Evolutionary conservation across 1,140 invertebrate species (phyloP), one percentile per base, ranked within the genome.

Genomic region (Latrodectus geometricus): DNA sequence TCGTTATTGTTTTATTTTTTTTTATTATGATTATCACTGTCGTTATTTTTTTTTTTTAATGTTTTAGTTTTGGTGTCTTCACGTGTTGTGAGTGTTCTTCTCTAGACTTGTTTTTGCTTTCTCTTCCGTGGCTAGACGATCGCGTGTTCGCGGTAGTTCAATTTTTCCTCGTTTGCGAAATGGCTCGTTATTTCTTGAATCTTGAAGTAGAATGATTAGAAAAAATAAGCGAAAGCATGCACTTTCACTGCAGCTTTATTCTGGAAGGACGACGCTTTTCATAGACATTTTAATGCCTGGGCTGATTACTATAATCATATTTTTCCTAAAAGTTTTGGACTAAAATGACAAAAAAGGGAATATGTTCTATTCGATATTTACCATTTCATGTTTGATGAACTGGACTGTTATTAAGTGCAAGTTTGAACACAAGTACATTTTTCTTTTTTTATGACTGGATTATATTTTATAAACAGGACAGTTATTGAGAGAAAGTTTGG

Each of bases 91-190:
- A 9, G 14, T 23, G 68, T 61, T 61, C 17, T 1, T 61, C 54
- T 61, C 20, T 70, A 77, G 83, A 86, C 75, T 65, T 78, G 83
- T 77, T 86, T 61, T 17, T 61, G 54, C 75, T 86, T 78, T 72
- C 83, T 77, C 74, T 65, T 15, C 52, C 50, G 66, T 12, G 23
- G 50, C 72, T 52, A 20, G 77, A 11, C 17, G 20, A 17, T 84
- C 82, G 82, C 83, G 66, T 78, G 83, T 75, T 54, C n/a, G 8
- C 3, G 52, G n/a, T 82, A 69, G 23, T 78, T 86, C 74, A 70
- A 65, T 86, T 86, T 61, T 61, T 77, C 83, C 66, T 77, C 75
- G 17, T 72, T n/a, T 56, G 68, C 49, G 77, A 20, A 69, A 50
- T 49, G 8, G 9, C 17, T 15, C 49, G 48, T 11, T 76, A 76